These are phyloP conservation scores for Mormyrus lacerda DNA, from an alignment of 2,113 vertebrate species.

Conservation along the genomic window DNA sequence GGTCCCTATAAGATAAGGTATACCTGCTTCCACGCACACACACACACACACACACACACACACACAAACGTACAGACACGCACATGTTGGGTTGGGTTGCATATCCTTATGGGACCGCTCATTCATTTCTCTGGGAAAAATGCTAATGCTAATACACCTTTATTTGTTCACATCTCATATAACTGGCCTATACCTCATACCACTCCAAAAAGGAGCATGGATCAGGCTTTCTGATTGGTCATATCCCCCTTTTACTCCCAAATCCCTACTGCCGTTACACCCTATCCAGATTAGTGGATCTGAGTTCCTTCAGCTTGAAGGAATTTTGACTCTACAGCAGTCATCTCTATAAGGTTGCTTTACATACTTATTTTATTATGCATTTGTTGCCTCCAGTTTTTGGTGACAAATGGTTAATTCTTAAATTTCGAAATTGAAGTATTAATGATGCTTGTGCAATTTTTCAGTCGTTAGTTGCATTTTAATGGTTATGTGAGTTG, in stretches of 20 bases:
- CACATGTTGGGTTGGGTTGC: too few species aligned
- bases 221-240: background rate
- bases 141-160: too few species aligned
- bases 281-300: background rate
- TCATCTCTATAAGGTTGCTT: background rate
- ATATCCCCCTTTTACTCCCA: background rate
- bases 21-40: too few species aligned
- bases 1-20: too few species aligned
- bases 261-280: background rate
- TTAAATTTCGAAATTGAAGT: background rate
- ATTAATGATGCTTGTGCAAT: background rate
- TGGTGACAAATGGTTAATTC: background rate
- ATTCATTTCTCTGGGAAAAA: too few species aligned
- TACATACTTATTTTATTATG: background rate
- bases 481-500: background rate
- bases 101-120: too few species aligned
- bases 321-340: background rate
- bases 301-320: background rate
- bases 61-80: too few species aligned
- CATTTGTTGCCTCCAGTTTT: background rate
- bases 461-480: background rate
- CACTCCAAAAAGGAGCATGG: background rate
- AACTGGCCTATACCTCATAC: background rate
- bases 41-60: background rate
- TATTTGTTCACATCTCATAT: background rate